Base-by-base conservation (phyloP, 2,113 vertebrate genomes). In the Eulemur rufifrons region DNA sequence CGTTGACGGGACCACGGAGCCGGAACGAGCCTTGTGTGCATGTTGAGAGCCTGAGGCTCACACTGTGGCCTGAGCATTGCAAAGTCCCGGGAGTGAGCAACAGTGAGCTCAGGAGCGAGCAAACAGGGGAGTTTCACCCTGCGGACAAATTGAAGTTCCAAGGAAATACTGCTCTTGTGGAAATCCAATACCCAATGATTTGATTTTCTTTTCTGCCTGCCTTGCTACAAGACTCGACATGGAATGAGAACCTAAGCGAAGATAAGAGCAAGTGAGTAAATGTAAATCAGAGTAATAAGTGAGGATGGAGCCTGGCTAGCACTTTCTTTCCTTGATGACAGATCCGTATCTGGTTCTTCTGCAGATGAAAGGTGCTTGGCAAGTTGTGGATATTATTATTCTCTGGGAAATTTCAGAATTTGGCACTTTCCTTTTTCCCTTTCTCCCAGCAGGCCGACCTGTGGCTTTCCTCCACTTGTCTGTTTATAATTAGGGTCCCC, bases 401-500 rank as follows among this genome's bases (percentile, higher is more conserved):
- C 87, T 83, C 92, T 86, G 89, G 92, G 92, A 97, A 97, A 92
- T 9, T 66, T 39, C 86, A 86, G 92, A 93, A 95, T 78, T 64
- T 97, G 96, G 80, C 93, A 95, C 83, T 89, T 95, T 88, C 66
- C 21, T 47, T 77, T 77, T 6, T 21, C 47, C 63, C 42, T n/a
- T 68, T 59, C 11, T 10, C 76, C 86, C 95, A 23, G 54, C 81
- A 47, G 66, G 32, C 69, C 96, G 96, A 96, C 95, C 95, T 74
- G 18, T 52, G 78, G 80, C 84, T 52, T 84, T 86, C 77, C 59
- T 96, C 59, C 23, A 47, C 83, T 45, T 23, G 64, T 95, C 84
- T 97, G 97, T 88, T 98, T 97, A 90, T 92, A 85, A 95, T 96
- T 94, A 94, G 42, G 64, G 37, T 81, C 83, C 74, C 64, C 42